Percentiles rank a stretch among this genome's conserved stretches.
Evolutionary conservation across 2,113 vertebrate species (phyloP).

Genomic region (Anguilla japonica): DNA sequence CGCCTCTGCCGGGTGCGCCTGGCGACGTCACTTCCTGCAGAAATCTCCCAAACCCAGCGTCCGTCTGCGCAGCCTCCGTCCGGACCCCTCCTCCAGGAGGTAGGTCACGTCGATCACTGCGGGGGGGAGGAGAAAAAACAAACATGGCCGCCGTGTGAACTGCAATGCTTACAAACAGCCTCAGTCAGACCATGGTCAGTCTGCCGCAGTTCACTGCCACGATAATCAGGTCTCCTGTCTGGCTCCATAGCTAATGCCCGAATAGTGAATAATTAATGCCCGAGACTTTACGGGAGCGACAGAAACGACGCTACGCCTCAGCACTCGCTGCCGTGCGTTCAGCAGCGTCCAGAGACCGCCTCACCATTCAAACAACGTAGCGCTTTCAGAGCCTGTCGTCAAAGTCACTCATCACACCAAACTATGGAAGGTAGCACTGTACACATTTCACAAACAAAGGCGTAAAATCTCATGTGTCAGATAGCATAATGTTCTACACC

Average conservation of each 20-base stretch:
- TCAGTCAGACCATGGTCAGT: not conserved
- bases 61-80: slow-evolving; percentile 83
- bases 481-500: no score
- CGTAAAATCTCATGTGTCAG: no score
- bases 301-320: not conserved
- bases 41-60: slow-evolving; percentile 84
- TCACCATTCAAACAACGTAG: not conserved
- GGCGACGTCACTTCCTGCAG: slow-evolving; percentile 80
- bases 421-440: no score
- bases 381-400: not conserved
- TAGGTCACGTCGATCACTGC: slow-evolving; percentile 96
- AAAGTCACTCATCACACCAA: not conserved
- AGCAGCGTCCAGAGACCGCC: not conserved
- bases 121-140: slow-evolving; percentile 35
- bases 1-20: slow-evolving; percentile 42
- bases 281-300: no score
- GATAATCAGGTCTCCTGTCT: slow-evolving; percentile 37
- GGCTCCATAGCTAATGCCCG: not conserved
- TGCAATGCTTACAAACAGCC: not conserved
- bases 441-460: not conserved
- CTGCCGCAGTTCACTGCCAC: slow-evolving; percentile 22
- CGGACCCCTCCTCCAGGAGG: slow-evolving; percentile 91
- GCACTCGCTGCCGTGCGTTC: not conserved
- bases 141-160: no score
- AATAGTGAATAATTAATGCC: not conserved